Conservation (phyloP, 2,797 vertebrate genomes). For the Labeo calbasu region DNA sequence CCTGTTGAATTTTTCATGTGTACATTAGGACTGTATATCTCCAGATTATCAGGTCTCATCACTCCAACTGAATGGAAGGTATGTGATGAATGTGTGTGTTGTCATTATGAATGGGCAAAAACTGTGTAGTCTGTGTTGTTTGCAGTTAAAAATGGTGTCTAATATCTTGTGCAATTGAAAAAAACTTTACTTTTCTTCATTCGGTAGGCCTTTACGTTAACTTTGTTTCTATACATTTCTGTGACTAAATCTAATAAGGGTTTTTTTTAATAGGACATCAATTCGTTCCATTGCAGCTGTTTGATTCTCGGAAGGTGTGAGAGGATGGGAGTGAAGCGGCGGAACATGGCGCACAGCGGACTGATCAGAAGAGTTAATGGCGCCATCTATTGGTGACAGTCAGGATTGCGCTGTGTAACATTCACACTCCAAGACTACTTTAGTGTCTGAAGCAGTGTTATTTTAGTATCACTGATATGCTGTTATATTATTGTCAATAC, state of each 20-base stretch:
- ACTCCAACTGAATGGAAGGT: neutral
- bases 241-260: neutral
- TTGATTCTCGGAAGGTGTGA: neutral
- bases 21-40: slow-evolving; percentile 21
- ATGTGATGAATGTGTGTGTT: neutral
- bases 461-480: neutral
- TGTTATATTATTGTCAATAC: too few relatives aligned
- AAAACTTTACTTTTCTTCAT: neutral
- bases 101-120: neutral
- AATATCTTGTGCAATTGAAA: neutral
- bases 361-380: neutral
- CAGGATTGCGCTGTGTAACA: neutral
- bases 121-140: too few relatives aligned
- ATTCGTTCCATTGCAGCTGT: neutral
- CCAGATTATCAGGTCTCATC: slow-evolving; percentile 13
- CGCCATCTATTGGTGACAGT: slow-evolving; percentile 47
- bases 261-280: too few relatives aligned
- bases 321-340: neutral
- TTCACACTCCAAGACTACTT: neutral
- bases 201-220: neutral
- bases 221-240: neutral
- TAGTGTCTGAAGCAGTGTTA: neutral
- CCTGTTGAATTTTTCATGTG: slow-evolving; percentile 20
- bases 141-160: neutral
- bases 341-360: neutral